These are phyloP conservation scores for Nerophis lumbriciformis DNA, from an alignment of 2,113 vertebrate genomes.

Conservation along the genomic window DNA sequence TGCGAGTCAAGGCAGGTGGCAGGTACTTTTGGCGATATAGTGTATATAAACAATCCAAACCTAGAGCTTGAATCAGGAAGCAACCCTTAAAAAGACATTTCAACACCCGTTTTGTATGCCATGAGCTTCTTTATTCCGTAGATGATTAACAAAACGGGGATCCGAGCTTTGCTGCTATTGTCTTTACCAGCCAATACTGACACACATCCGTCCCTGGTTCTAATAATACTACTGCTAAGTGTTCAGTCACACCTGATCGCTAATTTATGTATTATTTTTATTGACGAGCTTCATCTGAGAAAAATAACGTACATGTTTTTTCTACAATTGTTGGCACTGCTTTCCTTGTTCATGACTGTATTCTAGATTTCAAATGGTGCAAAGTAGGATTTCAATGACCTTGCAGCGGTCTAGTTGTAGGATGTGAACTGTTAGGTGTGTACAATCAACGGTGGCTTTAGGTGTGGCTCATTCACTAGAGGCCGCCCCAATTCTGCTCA, in stretches of 20 bases:
- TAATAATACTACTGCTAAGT: constrained; percentile 59
- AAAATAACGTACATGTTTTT: background rate
- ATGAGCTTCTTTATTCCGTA: constrained; percentile 26
- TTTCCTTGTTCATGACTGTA: constrained; percentile 31
- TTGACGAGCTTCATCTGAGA: constrained; percentile 32
- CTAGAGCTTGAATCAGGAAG: background rate
- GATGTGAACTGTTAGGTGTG: constrained; percentile 32
- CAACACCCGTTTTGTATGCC: constrained; percentile 4
- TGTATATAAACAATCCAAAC: too few species aligned
- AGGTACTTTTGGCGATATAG: too few species aligned
- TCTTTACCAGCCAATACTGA: constrained; percentile 27
- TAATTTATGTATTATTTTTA: constrained; percentile 65
- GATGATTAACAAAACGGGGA: constrained; percentile 41
- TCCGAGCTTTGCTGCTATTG: constrained; percentile 60
- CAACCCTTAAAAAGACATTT: background rate
- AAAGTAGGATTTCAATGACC: constrained; percentile 32
- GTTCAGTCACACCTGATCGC: constrained; percentile 68
- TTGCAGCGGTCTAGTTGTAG: constrained; percentile 45
- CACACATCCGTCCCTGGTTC: constrained; percentile 31
- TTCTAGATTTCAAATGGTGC: constrained; percentile 33
- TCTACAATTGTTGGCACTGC: background rate
- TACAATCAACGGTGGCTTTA: constrained; percentile 14
- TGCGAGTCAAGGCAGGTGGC: too few species aligned
- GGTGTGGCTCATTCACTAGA: too few species aligned
- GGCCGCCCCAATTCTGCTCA: too few species aligned